Percentiles rank a stretch among this genome's conserved stretches.
Conservation (phyloP, 53 echinoderm and acorn worm genomes). For the Echinarachnius parma region DNA sequence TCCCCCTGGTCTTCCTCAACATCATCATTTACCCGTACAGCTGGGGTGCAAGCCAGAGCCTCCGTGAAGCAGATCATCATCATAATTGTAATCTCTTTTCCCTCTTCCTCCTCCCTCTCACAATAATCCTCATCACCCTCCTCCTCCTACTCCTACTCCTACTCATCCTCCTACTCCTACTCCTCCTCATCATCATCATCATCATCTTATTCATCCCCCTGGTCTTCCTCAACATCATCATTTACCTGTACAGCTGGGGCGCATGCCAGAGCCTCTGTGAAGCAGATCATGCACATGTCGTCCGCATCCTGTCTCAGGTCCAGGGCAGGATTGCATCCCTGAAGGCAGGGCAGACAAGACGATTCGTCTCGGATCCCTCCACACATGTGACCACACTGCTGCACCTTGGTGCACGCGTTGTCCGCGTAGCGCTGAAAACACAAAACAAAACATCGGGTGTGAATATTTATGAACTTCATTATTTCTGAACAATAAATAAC, state of each 20-base stretch:
- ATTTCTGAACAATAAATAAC: too few species aligned
- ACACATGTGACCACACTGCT: slow-evolving; percentile 85
- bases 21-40: too few species aligned
- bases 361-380: slow-evolving; percentile 87
- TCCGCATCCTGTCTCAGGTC: slow-evolving; percentile 90
- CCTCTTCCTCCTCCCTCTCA: background rate
- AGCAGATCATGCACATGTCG: slow-evolving; percentile 99
- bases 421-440: slow-evolving; percentile 58
- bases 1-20: too few species aligned
- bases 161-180: background rate
- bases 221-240: background rate
- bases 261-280: slow-evolving; percentile 91
- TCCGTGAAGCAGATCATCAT: background rate
- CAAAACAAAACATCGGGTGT: too few species aligned
- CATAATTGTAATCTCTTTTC: background rate
- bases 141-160: background rate
- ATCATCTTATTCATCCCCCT: background rate
- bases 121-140: background rate
- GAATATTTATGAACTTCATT: too few species aligned
- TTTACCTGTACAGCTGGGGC: slow-evolving; percentile 95
- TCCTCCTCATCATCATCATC: slow-evolving; percentile 3
- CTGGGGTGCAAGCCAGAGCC: too few species aligned
- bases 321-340: slow-evolving; percentile 70
- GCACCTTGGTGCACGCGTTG: slow-evolving; percentile 77
- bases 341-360: slow-evolving; percentile 76